Conservation (phyloP, 2,113 vertebrate genomes). For the Coreoperca whiteheadi region DNA sequence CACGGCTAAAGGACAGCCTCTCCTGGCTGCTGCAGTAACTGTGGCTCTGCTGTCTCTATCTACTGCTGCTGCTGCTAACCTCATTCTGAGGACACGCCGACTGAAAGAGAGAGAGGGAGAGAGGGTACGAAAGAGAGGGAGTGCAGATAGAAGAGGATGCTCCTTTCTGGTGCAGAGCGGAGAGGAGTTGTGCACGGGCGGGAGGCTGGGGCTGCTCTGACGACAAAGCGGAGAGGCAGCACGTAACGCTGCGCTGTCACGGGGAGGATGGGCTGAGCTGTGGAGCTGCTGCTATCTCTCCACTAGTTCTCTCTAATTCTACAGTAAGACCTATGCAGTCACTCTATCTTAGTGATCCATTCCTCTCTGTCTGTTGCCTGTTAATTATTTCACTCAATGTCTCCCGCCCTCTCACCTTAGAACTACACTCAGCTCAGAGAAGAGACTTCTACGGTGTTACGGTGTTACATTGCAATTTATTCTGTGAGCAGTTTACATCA, state of each 20-base stretch:
- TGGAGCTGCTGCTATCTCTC: constrained; percentile 52
- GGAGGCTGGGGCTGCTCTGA: constrained; percentile 76
- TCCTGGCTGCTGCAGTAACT: constrained; percentile 54
- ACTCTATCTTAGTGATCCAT: constrained; percentile 20
- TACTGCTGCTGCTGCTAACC: constrained; percentile 72
- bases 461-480: not conserved
- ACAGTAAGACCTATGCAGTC: constrained; percentile 42
- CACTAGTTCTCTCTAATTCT: constrained; percentile 34
- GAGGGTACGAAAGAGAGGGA: constrained; percentile 49
- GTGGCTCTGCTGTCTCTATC: constrained; percentile 65
- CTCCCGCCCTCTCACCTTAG: not conserved
- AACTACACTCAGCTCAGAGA: not conserved
- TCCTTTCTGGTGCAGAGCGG: constrained; percentile 81
- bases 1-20: constrained; percentile 70
- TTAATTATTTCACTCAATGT: constrained; percentile 17
- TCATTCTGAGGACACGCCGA: constrained; percentile 75
- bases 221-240: constrained; percentile 71
- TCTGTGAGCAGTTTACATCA: not conserved
- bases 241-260: constrained; percentile 71
- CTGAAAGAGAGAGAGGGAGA: constrained; percentile 35
- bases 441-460: not conserved
- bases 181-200: constrained; percentile 73
- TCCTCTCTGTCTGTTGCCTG: constrained; percentile 9
- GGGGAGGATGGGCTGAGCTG: constrained; percentile 70
- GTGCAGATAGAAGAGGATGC: constrained; percentile 71